These are phyloP conservation scores for Sinelater perroti DNA, from an alignment of 2,888 invertebrate species.

Conservation along the genomic window DNA sequence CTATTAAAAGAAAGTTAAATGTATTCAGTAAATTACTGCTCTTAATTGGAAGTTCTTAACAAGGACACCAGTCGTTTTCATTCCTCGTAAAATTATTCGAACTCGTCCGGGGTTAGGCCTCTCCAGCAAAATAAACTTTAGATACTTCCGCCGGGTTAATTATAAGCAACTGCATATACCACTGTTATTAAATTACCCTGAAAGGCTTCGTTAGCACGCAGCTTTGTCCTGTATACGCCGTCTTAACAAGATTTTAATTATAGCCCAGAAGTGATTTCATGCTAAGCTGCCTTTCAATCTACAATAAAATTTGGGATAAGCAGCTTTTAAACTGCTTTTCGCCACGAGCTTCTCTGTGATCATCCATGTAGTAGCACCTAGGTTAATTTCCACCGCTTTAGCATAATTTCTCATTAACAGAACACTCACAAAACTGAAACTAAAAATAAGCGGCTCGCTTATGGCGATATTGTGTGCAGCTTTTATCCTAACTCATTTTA, in stretches of 20 bases:
- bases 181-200: not conserved
- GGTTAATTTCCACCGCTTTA: slow-evolving; percentile 14
- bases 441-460: not conserved
- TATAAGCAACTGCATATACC: not conserved
- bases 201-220: not conserved
- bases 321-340: slow-evolving; percentile 14
- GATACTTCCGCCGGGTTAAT: not conserved
- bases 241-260: slow-evolving; percentile 12
- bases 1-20: slow-evolving; percentile 2
- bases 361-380: slow-evolving; percentile 2
- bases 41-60: not conserved
- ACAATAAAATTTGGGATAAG: slow-evolving; percentile 23
- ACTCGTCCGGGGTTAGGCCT: not conserved
- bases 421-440: slow-evolving; percentile 8
- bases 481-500: not conserved
- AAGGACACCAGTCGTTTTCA: not conserved
- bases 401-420: slow-evolving; percentile 15
- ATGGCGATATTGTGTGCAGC: not conserved
- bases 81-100: not conserved
- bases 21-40: not conserved
- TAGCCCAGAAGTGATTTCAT: slow-evolving; percentile 10
- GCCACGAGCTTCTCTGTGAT: not conserved
- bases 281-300: slow-evolving; percentile 22
- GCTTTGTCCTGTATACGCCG: not conserved
- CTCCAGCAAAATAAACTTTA: not conserved